Conservation (phyloP, 2,797 vertebrate species). For the Epinephelus coioides region DNA sequence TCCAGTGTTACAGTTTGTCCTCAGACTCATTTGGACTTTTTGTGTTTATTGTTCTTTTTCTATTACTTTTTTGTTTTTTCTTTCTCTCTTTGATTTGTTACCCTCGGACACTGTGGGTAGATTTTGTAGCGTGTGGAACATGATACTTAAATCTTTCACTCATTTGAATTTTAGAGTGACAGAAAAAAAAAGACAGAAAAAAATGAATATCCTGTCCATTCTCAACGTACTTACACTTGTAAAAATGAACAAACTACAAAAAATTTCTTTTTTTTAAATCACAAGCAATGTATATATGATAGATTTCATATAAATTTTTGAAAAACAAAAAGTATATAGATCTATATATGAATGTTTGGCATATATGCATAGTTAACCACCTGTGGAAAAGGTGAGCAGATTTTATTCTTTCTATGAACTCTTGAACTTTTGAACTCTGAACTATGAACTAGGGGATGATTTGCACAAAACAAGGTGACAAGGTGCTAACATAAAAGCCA, state of each 20-base stretch:
- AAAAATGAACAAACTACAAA: slow-evolving; percentile 84
- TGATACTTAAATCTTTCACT: slow-evolving; percentile 81
- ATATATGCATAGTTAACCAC: slow-evolving; percentile 92
- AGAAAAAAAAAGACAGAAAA: slow-evolving; percentile 62
- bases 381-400: slow-evolving; percentile 88
- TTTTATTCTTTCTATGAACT: slow-evolving; percentile 91
- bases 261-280: slow-evolving; percentile 83
- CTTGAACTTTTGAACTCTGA: slow-evolving; percentile 86
- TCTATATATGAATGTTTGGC: slow-evolving; percentile 92
- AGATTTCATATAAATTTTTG: slow-evolving; percentile 92
- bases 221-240: slow-evolving; percentile 84
- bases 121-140: slow-evolving; percentile 89
- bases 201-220: slow-evolving; percentile 75
- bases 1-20: slow-evolving; percentile 69
- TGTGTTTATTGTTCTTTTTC: slow-evolving; percentile 50
- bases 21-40: slow-evolving; percentile 71
- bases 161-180: slow-evolving; percentile 84
- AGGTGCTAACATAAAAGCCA: slow-evolving; percentile 91
- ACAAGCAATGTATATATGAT: slow-evolving; percentile 90
- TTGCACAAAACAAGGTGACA: slow-evolving; percentile 92
- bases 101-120: slow-evolving; percentile 82
- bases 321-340: slow-evolving; percentile 88
- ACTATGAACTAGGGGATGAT: slow-evolving; percentile 88
- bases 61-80: slow-evolving; percentile 19
- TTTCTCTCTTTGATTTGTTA: slow-evolving; percentile 56